Evolutionary conservation across 1,140 invertebrate genomes (phyloP), one percentile per base, ranked within the genome.

Genomic region (Antheraea pernyi): DNA sequence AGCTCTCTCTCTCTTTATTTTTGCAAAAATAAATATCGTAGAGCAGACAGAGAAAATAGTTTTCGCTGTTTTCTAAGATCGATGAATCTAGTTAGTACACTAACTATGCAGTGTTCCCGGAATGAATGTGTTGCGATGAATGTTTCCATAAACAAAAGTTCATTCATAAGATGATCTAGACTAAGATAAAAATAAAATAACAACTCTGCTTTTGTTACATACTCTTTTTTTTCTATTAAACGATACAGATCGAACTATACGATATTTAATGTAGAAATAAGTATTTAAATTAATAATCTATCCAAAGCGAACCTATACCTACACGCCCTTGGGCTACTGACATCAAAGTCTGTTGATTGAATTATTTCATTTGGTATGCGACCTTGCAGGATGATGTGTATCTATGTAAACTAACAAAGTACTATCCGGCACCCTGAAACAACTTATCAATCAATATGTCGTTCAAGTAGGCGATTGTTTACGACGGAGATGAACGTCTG

Each of bases 391-490:
- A 5, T 13, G 46, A 16, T 53, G 11, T 53, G 46, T 53, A n/a
- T 53, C 16, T 53, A 53, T 13, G 46, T 53, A 11, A 42, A 42
- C 18, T 30, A 61, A 7, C 7, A 19, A n/a, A 53, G 65, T 68
- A 70, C 65, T 70, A 65, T 67, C 62, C 30, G 42, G 59, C 19
- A 62, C 59, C 72, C 67, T 63, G 53, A 69, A 73, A 73, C 72
- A 68, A 68, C 53, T 65, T 58, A 73, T 73, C 72, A 74, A 74
- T 74, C 72, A 64, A 8, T 36, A n/a, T 11, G 59, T 19, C 61
- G 61, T 68, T 19, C 19, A 37, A 53, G 46, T 60, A 70, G 60
- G 62, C 64, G 62, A 61, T 58, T 75, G 73, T 78, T 75, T 75
- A 73, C 53, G 36, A 8, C 19, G 46, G 19, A 19, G 48, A 68